A percentile compares a stretch with the other conserved stretches of the same genome.
Evolutionary conservation across 2,888 invertebrate genomes (phyloP).

Genomic region (Chalcosyrphus nemorum): DNA sequence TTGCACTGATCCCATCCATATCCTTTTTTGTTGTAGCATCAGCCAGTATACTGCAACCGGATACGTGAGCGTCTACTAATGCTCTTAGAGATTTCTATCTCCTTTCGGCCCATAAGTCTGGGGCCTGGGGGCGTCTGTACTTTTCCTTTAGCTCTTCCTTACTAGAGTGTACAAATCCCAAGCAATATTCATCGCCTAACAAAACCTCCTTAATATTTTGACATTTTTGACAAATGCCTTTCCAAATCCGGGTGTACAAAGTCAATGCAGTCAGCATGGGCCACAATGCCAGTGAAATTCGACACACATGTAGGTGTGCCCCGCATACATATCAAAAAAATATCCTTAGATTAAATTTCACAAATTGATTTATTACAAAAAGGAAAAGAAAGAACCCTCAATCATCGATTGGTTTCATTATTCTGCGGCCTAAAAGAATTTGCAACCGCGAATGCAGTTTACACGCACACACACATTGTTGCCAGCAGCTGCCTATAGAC

Average conservation of each 20-base stretch:
- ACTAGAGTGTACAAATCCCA: too few species aligned
- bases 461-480: background rate
- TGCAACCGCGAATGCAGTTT: constrained; percentile 44
- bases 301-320: background rate
- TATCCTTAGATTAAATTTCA: constrained; percentile 38
- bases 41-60: too few species aligned
- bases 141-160: too few species aligned
- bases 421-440: constrained; percentile 34
- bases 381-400: constrained; percentile 34
- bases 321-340: constrained; percentile 23
- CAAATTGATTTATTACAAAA: constrained; percentile 33
- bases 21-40: too few species aligned
- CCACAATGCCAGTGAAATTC: constrained; percentile 3
- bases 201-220: constrained; percentile 22
- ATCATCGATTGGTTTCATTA: constrained; percentile 33
- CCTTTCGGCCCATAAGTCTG: too few species aligned
- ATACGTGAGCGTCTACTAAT: too few species aligned
- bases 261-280: constrained; percentile 11
- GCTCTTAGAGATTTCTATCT: too few species aligned
- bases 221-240: constrained; percentile 47
- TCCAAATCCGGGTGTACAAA: constrained; percentile 24
- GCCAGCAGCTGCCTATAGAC: constrained; percentile 44
- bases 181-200: too few species aligned
- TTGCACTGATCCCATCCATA: too few species aligned
- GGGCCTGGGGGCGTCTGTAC: too few species aligned